A percentile compares a stretch with the other conserved stretches of the same genome.
These are phyloP conservation scores for Calyptommatus sinebrachiatus DNA, from an alignment of 2,113 vertebrate genomes.

Conservation along the genomic window DNA sequence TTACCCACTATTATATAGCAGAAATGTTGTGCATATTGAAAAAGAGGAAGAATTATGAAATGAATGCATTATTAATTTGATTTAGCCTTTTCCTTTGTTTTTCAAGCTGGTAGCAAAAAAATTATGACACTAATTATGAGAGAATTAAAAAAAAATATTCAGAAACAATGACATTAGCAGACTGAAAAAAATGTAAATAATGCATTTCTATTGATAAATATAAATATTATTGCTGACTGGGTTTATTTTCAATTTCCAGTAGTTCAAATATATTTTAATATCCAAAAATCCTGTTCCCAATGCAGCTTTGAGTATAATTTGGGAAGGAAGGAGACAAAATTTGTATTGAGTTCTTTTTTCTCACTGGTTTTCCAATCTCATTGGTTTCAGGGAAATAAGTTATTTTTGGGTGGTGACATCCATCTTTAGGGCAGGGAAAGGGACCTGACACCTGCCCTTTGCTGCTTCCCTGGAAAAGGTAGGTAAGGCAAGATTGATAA, in stretches of 20 bases:
- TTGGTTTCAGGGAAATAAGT: too few species aligned
- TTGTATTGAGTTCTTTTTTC: too few species aligned
- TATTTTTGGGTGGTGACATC: too few species aligned
- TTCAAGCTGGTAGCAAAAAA: neutral
- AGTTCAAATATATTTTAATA: neutral
- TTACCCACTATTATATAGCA: neutral
- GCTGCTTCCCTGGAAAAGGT: too few species aligned
- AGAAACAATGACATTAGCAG: neutral
- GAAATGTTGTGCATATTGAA: neutral
- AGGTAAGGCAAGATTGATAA: too few species aligned
- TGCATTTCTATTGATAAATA: neutral
- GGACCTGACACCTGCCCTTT: too few species aligned
- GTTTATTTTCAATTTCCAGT: neutral
- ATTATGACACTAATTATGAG: constrained; percentile 19
- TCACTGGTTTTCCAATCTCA: too few species aligned
- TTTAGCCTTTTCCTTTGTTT: constrained; percentile 12
- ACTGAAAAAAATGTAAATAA: constrained; percentile 5
- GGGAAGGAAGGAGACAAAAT: too few species aligned
- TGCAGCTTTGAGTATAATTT: too few species aligned
- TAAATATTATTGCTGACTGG: neutral
- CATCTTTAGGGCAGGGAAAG: too few species aligned
- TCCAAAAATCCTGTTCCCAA: neutral
- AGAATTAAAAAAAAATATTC: constrained; percentile 7
- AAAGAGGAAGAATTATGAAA: neutral
- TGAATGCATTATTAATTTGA: constrained; percentile 6